Evolutionary conservation across 2,888 invertebrate species (phyloP).

Genomic region (Thalpophila matura): DNA sequence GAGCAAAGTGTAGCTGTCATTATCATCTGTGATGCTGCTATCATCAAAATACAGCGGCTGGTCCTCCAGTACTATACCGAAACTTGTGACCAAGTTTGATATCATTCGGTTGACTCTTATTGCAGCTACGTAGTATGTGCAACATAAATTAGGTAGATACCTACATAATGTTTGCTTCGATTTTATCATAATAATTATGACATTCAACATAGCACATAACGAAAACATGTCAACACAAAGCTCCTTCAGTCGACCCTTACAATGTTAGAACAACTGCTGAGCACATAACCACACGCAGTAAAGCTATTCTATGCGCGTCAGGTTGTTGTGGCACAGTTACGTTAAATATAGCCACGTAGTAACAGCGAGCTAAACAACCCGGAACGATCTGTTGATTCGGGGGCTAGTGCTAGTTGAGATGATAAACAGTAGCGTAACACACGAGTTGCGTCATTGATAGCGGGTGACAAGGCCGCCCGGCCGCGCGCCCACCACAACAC

Average conservation of each 20-base stretch:
- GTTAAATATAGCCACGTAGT: not conserved
- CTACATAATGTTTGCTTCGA: too few relatives aligned
- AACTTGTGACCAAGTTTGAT: too few relatives aligned
- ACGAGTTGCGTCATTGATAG: conserved; percentile 42
- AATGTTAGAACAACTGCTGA: too few relatives aligned
- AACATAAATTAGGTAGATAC: too few relatives aligned
- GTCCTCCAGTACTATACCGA: not conserved
- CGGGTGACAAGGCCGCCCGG: conserved; percentile 45
- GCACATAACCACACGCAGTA: too few relatives aligned
- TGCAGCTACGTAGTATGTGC: not conserved
- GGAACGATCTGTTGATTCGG: conserved; percentile 1
- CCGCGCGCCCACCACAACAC: conserved; percentile 12
- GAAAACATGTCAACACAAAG: too few relatives aligned
- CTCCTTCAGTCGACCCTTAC: too few relatives aligned
- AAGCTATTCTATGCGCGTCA: too few relatives aligned
- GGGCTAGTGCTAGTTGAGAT: conserved; percentile 11
- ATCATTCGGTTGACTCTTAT: not conserved
- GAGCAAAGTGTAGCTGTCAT: too few relatives aligned
- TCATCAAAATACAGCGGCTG: conserved; percentile 5
- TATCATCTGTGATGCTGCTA: not conserved
- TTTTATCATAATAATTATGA: too few relatives aligned
- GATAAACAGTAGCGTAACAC: conserved; percentile 36
- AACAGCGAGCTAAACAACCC: conserved; percentile 1
- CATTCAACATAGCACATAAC: too few relatives aligned
- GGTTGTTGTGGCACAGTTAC: too few relatives aligned